phyloP scores from a whole-genome alignment of 2,797 vertebrate genomes.

The Coregonus sp. region DNA sequence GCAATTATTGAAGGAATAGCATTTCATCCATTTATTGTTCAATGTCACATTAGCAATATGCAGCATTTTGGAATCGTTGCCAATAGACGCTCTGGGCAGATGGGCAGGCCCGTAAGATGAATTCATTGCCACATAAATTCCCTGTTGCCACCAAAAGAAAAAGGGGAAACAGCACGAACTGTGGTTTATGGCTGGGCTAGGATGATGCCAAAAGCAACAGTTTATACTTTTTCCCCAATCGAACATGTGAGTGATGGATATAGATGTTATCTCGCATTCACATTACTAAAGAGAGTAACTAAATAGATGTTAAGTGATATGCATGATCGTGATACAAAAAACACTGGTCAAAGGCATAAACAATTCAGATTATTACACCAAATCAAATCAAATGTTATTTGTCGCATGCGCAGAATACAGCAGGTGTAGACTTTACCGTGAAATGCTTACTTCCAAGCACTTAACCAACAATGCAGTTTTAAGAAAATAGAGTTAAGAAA shows the following conservation, averaged over 20 bases:
- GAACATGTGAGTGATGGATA: constrained; percentile 61
- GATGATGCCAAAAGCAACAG: constrained; percentile 71
- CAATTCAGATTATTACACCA: not conserved
- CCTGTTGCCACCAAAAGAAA: constrained; percentile 62
- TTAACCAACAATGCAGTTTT: too few species aligned
- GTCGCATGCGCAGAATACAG: too few species aligned
- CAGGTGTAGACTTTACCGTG: too few species aligned
- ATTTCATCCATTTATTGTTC: constrained; percentile 70
- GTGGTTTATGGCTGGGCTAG: constrained; percentile 64
- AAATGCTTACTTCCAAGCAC: too few species aligned
- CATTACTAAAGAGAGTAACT: constrained; percentile 26
- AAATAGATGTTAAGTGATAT: not conserved
- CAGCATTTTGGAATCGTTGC: constrained; percentile 61
- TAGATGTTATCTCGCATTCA: constrained; percentile 66
- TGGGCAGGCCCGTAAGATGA: constrained; percentile 72
- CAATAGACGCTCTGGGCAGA: constrained; percentile 74
- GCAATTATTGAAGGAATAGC: constrained; percentile 62
- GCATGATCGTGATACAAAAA: constrained; percentile 8
- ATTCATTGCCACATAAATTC: constrained; percentile 80
- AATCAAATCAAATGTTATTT: too few species aligned
- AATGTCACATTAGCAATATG: constrained; percentile 81
- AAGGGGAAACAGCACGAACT: constrained; percentile 65
- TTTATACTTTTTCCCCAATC: constrained; percentile 60
- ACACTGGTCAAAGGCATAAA: constrained; percentile 18
- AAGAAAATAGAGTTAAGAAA: too few species aligned